Conservation (phyloP, 2,113 vertebrate species). For the Melanerpes aurifrons region DNA sequence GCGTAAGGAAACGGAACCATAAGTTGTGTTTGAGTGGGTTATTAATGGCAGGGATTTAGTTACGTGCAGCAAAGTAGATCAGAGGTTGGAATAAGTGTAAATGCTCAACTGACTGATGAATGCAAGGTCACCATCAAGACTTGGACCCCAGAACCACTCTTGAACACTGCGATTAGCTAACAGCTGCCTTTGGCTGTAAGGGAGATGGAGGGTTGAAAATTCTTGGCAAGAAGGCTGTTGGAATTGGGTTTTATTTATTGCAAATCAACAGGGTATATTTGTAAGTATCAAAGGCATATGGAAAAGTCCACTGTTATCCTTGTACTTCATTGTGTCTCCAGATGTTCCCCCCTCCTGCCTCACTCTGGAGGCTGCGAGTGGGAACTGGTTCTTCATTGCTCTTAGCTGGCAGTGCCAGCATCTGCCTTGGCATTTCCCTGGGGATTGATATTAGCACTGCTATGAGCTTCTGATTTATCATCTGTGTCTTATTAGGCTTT, state of each 20-base stretch:
- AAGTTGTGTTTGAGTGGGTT: neutral
- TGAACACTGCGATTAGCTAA: neutral
- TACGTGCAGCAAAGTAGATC: neutral
- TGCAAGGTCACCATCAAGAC: neutral
- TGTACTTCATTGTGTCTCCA: slow-evolving; percentile 3
- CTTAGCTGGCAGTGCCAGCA: slow-evolving; percentile 5
- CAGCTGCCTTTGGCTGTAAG: neutral
- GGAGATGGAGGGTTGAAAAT: neutral
- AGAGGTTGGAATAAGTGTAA: slow-evolving; percentile 2
- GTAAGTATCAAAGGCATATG: slow-evolving; percentile 13
- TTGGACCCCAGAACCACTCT: neutral
- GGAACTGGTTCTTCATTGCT: slow-evolving; percentile 3
- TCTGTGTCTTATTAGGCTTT: neutral
- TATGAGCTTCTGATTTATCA: slow-evolving; percentile 18
- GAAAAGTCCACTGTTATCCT: neutral
- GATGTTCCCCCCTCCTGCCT: slow-evolving; percentile 49
- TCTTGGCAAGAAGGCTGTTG: neutral
- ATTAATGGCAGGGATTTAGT: neutral
- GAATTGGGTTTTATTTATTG: slow-evolving; percentile 49
- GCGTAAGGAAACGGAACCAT: neutral
- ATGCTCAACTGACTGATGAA: neutral
- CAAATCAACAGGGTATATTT: slow-evolving; percentile 48
- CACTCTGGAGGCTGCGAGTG: neutral
- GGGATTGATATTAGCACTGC: neutral
- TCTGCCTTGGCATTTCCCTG: slow-evolving; percentile 31